Conservation (phyloP, 2,888 invertebrate genomes). For the Dryadula phaetusa region DNA sequence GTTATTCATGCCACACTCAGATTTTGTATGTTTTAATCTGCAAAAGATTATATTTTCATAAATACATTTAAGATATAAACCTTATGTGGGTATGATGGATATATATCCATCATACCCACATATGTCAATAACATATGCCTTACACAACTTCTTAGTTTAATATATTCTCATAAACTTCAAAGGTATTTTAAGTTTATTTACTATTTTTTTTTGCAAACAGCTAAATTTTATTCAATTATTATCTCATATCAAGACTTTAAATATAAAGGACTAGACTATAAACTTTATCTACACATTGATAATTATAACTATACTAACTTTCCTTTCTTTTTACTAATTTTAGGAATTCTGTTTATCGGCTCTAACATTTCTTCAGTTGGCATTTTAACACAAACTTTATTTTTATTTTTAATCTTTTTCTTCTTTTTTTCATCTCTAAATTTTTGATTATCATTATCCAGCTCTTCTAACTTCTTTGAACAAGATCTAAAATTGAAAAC, state of each 20-base stretch:
- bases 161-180: no score
- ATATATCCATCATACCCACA: no score
- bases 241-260: no score
- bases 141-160: no score
- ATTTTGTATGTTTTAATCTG: slow-evolving; percentile 76
- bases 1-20: slow-evolving; percentile 68
- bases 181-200: no score
- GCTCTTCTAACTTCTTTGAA: slow-evolving; percentile 85
- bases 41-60: background rate
- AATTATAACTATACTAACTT: slow-evolving; percentile 68
- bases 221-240: no score
- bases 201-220: no score
- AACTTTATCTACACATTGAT: background rate
- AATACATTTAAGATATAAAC: no score
- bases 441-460: slow-evolving; percentile 74
- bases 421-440: slow-evolving; percentile 77
- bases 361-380: slow-evolving; percentile 72
- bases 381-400: slow-evolving; percentile 68
- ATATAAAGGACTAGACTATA: background rate
- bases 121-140: no score
- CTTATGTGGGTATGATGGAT: no score
- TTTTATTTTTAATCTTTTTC: slow-evolving; percentile 76
- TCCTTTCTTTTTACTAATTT: slow-evolving; percentile 77
- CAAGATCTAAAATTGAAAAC: slow-evolving; percentile 85
- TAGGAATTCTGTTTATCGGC: slow-evolving; percentile 66